A percentile compares a stretch with the other conserved stretches of the same genome.
These are phyloP conservation scores for Peribatodes rhomboidaria DNA, from an alignment of 2,888 invertebrate genomes.

Conservation along the genomic window DNA sequence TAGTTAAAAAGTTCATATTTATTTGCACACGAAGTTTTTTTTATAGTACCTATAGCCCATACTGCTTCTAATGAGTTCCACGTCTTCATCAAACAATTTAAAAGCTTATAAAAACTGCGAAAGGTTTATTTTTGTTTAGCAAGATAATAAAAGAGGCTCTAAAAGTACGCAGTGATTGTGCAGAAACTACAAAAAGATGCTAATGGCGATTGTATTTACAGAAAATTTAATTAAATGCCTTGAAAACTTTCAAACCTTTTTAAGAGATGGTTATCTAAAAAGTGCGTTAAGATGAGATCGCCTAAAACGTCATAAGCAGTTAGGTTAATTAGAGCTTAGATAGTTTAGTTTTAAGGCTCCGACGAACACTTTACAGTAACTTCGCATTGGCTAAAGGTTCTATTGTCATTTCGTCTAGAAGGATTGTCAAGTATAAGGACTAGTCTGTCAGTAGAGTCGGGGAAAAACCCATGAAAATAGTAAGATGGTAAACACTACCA, in stretches of 20 bases:
- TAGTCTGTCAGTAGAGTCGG: too few relatives aligned
- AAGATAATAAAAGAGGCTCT: neutral
- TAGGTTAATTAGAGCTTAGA: neutral
- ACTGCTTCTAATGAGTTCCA: constrained; percentile 13
- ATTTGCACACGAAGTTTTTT: neutral
- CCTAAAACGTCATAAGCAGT: constrained; percentile 9
- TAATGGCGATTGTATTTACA: constrained; percentile 19
- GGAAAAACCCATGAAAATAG: too few relatives aligned
- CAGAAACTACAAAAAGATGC: constrained; percentile 28
- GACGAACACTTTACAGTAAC: too few relatives aligned
- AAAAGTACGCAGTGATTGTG: constrained; percentile 20
- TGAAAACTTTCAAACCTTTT: constrained; percentile 10
- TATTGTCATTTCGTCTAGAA: too few relatives aligned
- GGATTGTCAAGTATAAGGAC: too few relatives aligned
- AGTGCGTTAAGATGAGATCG: constrained; percentile 4
- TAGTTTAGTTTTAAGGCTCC: too few relatives aligned
- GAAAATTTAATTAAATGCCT: constrained; percentile 26
- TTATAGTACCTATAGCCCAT: constrained; percentile 1
- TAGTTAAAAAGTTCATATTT: neutral
- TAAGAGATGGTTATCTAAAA: neutral
- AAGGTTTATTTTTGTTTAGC: constrained; percentile 9
- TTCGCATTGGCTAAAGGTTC: too few relatives aligned
- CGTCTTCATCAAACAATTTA: neutral
- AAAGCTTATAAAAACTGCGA: neutral
- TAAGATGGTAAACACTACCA: too few relatives aligned